phyloP scores from a whole-genome alignment of 1,140 invertebrate genomes.

The Megathymus violae region DNA sequence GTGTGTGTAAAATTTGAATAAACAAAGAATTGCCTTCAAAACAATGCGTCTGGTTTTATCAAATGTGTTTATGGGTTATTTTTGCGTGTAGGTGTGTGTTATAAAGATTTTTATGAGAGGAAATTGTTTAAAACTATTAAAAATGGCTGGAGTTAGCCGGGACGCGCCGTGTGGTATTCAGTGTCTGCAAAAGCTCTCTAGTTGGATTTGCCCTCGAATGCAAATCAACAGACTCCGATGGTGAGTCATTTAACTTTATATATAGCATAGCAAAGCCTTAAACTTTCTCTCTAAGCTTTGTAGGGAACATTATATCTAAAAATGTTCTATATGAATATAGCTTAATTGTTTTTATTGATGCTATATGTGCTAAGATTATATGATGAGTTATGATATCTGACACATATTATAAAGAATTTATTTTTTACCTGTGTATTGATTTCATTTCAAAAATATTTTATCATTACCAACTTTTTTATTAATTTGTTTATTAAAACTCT shows the following conservation, averaged over 20 bases:
- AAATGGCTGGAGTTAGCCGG: conserved; percentile 77
- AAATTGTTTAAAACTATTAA: conserved; percentile 51
- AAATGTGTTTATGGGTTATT: conserved; percentile 40
- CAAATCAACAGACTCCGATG: conserved; percentile 85
- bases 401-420: no score
- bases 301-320: no score
- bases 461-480: no score
- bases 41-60: conserved; percentile 40
- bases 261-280: no score
- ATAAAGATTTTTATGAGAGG: conserved; percentile 51
- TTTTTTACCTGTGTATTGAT: no score
- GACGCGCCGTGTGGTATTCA: conserved; percentile 85
- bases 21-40: conserved; percentile 49
- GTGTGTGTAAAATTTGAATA: conserved; percentile 21
- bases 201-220: conserved; percentile 81
- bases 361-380: no score
- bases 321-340: no score
- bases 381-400: no score
- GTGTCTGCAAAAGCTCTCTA: conserved; percentile 78
- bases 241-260: conserved; percentile 61
- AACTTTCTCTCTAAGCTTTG: no score
- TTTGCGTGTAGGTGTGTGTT: conserved; percentile 37
- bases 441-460: no score
- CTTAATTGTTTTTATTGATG: no score
- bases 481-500: no score